Percentiles rank a stretch among this genome's conserved stretches.
Conservation (phyloP, 2,113 vertebrate genomes). For the Salvelinus namaycush region DNA sequence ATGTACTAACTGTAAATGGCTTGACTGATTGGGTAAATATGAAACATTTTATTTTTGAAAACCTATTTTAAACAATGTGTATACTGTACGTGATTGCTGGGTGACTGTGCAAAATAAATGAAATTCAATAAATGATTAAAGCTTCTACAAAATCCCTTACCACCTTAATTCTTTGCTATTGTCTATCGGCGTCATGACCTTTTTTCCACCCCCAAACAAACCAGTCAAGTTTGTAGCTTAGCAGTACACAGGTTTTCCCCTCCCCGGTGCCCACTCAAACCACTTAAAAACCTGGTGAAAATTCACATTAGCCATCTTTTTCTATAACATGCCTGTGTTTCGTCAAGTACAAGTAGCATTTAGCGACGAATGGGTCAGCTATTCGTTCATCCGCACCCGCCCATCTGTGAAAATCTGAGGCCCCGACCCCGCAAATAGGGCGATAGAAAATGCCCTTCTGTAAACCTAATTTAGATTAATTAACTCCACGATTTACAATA, state of each 20-base stretch:
- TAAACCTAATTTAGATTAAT: too few species aligned
- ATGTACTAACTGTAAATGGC: background rate
- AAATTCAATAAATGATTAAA: slow-evolving; percentile 25
- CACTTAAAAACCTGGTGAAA: background rate
- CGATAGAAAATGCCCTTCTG: too few species aligned
- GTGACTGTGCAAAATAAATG: background rate
- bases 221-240: background rate
- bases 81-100: background rate
- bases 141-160: background rate
- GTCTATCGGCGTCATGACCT: too few species aligned
- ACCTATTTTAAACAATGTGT: background rate
- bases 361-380: too few species aligned
- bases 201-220: background rate
- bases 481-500: too few species aligned
- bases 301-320: too few species aligned
- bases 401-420: too few species aligned
- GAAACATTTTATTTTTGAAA: background rate
- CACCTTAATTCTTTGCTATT: background rate
- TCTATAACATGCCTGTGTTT: too few species aligned
- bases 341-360: too few species aligned
- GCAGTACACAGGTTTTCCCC: background rate
- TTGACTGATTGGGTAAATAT: background rate
- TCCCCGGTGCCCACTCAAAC: background rate
- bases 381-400: too few species aligned
- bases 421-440: too few species aligned